Percentiles rank a stretch among this genome's conserved stretches.
Conservation (phyloP, 2,888 invertebrate genomes). For the Brachyptera putata region DNA sequence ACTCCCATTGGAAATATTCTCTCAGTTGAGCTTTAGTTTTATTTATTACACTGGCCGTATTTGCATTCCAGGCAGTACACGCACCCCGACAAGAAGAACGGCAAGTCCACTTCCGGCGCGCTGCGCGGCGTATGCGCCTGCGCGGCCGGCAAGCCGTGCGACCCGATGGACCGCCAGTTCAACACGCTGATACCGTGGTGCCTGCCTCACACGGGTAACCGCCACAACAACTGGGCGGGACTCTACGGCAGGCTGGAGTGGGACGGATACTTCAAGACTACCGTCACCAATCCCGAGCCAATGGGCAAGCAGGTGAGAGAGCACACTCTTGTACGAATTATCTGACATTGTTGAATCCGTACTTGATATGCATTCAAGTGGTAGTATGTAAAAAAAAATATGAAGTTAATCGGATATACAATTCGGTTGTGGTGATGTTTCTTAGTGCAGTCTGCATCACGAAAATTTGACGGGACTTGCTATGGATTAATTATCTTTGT, state of each 20-base stretch:
- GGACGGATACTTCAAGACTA: constrained; percentile 82
- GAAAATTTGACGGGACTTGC: too few relatives aligned
- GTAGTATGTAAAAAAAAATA: too few relatives aligned
- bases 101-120: constrained; percentile 47
- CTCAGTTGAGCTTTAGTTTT: too few relatives aligned
- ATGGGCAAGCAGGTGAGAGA: constrained; percentile 78
- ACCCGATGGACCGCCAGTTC: constrained; percentile 68
- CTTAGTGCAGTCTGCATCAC: too few relatives aligned
- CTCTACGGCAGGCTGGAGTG: constrained; percentile 75
- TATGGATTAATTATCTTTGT: too few relatives aligned
- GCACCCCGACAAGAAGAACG: constrained; percentile 52
- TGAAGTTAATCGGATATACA: too few relatives aligned
- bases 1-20: too few relatives aligned
- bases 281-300: constrained; percentile 81
- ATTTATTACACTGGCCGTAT: too few relatives aligned
- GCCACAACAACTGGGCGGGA: constrained; percentile 84
- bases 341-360: not conserved
- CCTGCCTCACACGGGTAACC: constrained; percentile 78
- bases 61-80: constrained; percentile 50
- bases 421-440: too few relatives aligned
- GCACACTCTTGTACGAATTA: too few relatives aligned
- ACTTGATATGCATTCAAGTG: too few relatives aligned
- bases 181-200: constrained; percentile 87
- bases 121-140: constrained; percentile 75
- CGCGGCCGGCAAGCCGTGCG: constrained; percentile 60